phyloP scores from a whole-genome alignment of 2,888 invertebrate species.

The Syrphus vitripennis region DNA sequence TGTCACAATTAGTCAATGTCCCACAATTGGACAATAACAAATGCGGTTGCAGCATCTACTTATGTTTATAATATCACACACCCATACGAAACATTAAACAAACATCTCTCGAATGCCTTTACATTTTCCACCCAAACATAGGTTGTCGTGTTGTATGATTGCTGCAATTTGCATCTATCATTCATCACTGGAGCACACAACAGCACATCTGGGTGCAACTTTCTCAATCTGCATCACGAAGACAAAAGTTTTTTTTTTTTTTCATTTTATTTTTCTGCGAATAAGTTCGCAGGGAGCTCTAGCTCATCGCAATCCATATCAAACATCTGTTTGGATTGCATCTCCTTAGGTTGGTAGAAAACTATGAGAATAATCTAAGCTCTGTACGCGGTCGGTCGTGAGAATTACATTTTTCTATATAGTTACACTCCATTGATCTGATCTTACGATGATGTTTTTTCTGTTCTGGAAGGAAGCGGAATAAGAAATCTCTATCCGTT shows the following conservation, averaged over 20 bases:
- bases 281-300: slow-evolving; percentile 40
- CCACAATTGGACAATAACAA: slow-evolving; percentile 45
- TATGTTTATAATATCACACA: not conserved
- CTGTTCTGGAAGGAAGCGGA: slow-evolving; percentile 1
- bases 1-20: slow-evolving; percentile 47
- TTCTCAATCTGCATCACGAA: slow-evolving; percentile 64
- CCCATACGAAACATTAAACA: not conserved
- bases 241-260: no score
- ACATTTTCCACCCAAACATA: slow-evolving; percentile 28
- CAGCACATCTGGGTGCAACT: slow-evolving; percentile 59
- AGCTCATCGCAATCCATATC: slow-evolving; percentile 3
- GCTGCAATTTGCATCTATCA: slow-evolving; percentile 66
- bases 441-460: not conserved
- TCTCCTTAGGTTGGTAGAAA: not conserved
- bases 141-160: slow-evolving; percentile 45
- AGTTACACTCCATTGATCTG: slow-evolving; percentile 55
- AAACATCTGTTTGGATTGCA: slow-evolving; percentile 37
- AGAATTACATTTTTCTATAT: slow-evolving; percentile 32
- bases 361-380: not conserved
- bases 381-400: slow-evolving; percentile 27
- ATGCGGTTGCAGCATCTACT: slow-evolving; percentile 45
- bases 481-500: not conserved
- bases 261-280: slow-evolving; percentile 33
- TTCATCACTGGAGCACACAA: slow-evolving; percentile 55
- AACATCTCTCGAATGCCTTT: slow-evolving; percentile 19